Percentiles rank a stretch among this genome's conserved stretches.
Conservation (phyloP, 2,113 vertebrate genomes). For the Salvelinus alpinus region DNA sequence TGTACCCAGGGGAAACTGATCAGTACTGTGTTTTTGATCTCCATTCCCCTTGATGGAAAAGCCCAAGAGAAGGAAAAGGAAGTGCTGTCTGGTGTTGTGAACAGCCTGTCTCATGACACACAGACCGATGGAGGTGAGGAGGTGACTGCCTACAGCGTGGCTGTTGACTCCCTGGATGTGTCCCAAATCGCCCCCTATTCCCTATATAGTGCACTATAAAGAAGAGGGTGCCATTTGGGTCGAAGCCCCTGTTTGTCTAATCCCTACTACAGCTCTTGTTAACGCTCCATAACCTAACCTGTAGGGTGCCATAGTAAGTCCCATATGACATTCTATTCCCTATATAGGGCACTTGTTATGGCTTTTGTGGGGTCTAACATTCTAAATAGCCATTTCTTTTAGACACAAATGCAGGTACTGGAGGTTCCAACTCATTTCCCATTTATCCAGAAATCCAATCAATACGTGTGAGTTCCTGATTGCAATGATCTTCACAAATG, state of each 20-base stretch:
- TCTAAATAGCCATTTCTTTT: not conserved
- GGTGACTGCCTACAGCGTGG: not conserved
- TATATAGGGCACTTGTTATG: not conserved
- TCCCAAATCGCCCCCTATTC: not conserved
- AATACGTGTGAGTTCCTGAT: too few species aligned
- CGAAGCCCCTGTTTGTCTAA: not conserved
- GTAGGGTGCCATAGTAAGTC: not conserved
- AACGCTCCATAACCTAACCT: too few species aligned
- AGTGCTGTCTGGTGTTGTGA: constrained; percentile 82
- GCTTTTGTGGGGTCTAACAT: not conserved
- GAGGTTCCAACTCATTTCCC: too few species aligned
- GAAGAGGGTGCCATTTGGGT: too few species aligned
- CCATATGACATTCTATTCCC: not conserved
- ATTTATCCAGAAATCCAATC: too few species aligned
- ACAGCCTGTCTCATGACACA: constrained; percentile 3
- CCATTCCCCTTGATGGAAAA: constrained; percentile 35
- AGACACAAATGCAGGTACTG: too few species aligned
- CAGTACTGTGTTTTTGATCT: not conserved
- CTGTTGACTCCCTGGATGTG: not conserved
- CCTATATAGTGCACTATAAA: too few species aligned
- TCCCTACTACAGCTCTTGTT: not conserved
- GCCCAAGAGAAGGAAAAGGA: constrained; percentile 83
- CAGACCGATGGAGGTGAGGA: constrained; percentile 68
- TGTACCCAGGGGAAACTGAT: not conserved
- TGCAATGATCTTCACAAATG: too few species aligned